These are phyloP conservation scores for Glaucidium brasilianum DNA, from an alignment of 2,113 vertebrate species.

Conservation along the genomic window DNA sequence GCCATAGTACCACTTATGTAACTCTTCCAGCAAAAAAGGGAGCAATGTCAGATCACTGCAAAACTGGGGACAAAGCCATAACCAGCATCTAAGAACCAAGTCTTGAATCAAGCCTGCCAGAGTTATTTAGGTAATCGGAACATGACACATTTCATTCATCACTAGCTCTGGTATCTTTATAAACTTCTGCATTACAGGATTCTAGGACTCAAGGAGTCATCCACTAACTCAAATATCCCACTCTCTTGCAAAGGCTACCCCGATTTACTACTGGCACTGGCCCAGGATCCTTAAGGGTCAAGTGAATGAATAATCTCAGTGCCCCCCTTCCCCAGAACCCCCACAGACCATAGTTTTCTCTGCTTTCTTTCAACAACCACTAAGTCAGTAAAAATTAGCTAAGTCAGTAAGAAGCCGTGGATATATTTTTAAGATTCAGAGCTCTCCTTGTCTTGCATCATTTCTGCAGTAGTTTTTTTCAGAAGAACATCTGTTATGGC, in stretches of 20 bases:
- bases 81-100: neutral
- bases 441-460: neutral
- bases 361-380: neutral
- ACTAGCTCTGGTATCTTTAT: neutral
- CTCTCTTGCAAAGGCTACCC: neutral
- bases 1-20: fast-evolving
- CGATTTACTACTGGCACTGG: neutral
- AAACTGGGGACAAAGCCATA: neutral
- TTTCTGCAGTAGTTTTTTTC: neutral
- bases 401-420: neutral
- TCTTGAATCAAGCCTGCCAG: neutral
- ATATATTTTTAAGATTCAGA: neutral
- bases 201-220: neutral
- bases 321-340: neutral
- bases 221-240: neutral
- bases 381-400: neutral
- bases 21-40: neutral
- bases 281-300: neutral
- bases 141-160: neutral
- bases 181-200: neutral
- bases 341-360: neutral
- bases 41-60: neutral
- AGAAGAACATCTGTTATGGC: neutral
- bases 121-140: neutral
- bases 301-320: neutral